phyloP scores from a whole-genome alignment of 2,888 invertebrate genomes.

The Drosophila lacicola region DNA sequence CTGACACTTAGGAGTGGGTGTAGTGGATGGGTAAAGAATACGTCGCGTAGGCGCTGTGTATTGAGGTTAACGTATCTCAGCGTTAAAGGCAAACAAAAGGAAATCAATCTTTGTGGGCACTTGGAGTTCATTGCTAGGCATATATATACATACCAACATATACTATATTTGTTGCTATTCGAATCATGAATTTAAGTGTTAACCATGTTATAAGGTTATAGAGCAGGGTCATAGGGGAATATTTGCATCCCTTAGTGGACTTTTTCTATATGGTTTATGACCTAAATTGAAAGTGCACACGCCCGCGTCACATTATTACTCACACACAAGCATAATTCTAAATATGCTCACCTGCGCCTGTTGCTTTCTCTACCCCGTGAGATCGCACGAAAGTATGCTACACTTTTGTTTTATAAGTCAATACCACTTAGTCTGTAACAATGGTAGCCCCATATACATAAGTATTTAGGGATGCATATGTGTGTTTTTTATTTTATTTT shows the following conservation, averaged over 20 bases:
- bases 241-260: slow-evolving; percentile 74
- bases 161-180: slow-evolving; percentile 6
- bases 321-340: slow-evolving; percentile 1
- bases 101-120: slow-evolving; percentile 76
- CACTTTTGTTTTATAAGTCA: slow-evolving; percentile 63
- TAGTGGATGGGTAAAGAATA: background rate
- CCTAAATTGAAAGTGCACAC: slow-evolving; percentile 66
- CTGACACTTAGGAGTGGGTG: slow-evolving; percentile 1
- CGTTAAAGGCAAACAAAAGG: slow-evolving; percentile 71
- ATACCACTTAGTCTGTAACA: slow-evolving; percentile 28
- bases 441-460: background rate
- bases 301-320: slow-evolving; percentile 48
- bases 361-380: slow-evolving; percentile 34
- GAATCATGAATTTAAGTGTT: slow-evolving; percentile 35
- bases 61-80: slow-evolving; percentile 63
- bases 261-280: slow-evolving; percentile 79
- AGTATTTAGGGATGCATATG: background rate
- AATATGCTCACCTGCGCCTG: slow-evolving; percentile 22
- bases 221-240: slow-evolving; percentile 58
- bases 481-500: background rate
- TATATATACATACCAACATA: slow-evolving; percentile 20
- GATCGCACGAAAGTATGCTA: slow-evolving; percentile 62
- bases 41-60: slow-evolving; percentile 21
- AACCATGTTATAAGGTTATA: slow-evolving; percentile 8
- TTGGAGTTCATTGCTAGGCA: slow-evolving; percentile 50